A percentile compares a stretch with the other conserved stretches of the same genome.
phyloP scores from a whole-genome alignment of 2,888 invertebrate genomes.

The Mesorhabditis sp. region DNA sequence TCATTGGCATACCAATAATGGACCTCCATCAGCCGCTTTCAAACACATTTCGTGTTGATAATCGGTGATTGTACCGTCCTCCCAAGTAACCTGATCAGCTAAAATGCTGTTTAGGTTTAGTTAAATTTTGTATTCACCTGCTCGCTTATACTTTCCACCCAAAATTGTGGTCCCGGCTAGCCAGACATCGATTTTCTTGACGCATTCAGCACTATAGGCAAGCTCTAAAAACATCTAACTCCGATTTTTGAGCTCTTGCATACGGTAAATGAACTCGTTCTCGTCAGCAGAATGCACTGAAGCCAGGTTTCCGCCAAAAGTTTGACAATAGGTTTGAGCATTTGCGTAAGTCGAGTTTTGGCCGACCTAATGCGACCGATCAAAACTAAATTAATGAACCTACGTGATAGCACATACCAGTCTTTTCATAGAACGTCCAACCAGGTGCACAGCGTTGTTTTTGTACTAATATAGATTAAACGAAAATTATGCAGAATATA shows the following conservation, averaged over 20 bases:
- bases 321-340: neutral
- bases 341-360: neutral
- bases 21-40: neutral
- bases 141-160: neutral
- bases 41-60: neutral
- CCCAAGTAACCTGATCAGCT: conserved; percentile 1
- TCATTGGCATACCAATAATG: neutral
- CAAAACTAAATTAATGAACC: neutral
- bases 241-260: conserved; percentile 1
- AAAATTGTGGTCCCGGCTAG: neutral
- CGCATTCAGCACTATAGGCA: neutral
- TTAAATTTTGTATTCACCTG: neutral
- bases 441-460: neutral
- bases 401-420: neutral
- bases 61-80: neutral
- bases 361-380: neutral
- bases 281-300: neutral
- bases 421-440: neutral
- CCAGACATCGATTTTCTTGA: neutral
- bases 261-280: conserved; percentile 4
- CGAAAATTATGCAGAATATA: neutral
- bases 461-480: too few relatives aligned
- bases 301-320: neutral
- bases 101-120: neutral
- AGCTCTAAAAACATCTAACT: neutral